Conservation (phyloP, 2,888 invertebrate species). For the Thereva nobilitata region DNA sequence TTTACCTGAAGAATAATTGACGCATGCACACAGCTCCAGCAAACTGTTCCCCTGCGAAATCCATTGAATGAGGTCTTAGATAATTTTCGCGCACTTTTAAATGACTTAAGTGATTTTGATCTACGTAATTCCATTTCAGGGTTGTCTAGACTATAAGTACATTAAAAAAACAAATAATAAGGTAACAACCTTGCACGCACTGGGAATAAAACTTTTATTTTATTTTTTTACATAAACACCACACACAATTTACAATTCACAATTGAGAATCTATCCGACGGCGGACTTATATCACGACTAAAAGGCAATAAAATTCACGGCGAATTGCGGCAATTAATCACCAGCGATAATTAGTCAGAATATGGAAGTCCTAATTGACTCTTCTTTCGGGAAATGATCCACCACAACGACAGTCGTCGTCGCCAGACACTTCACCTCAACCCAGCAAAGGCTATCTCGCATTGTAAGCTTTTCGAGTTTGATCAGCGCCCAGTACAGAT, state of each 20-base stretch:
- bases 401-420: no score
- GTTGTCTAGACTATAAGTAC: constrained; percentile 4
- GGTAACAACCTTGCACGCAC: no score
- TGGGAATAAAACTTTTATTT: no score
- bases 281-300: no score
- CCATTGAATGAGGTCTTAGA: constrained; percentile 49
- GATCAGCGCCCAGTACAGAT: no score
- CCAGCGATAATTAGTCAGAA: constrained; percentile 17
- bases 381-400: background rate
- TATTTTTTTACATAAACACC: no score
- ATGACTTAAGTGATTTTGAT: constrained; percentile 49
- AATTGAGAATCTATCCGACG: no score
- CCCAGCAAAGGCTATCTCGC: no score
- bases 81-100: constrained; percentile 48
- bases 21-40: constrained; percentile 43
- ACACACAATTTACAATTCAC: no score
- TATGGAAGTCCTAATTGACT: constrained; percentile 21
- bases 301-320: constrained; percentile 16
- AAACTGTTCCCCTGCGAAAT: constrained; percentile 48
- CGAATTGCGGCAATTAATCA: constrained; percentile 25
- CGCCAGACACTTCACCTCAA: no score
- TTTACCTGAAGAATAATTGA: constrained; percentile 42
- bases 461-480: no score
- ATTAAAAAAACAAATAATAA: constrained; percentile 1
- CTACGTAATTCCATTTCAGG: constrained; percentile 49